A percentile compares a stretch with the other conserved stretches of the same genome.
phyloP scores from a whole-genome alignment of 2,888 invertebrate genomes.

The Pseudeuparius sepicola region DNA sequence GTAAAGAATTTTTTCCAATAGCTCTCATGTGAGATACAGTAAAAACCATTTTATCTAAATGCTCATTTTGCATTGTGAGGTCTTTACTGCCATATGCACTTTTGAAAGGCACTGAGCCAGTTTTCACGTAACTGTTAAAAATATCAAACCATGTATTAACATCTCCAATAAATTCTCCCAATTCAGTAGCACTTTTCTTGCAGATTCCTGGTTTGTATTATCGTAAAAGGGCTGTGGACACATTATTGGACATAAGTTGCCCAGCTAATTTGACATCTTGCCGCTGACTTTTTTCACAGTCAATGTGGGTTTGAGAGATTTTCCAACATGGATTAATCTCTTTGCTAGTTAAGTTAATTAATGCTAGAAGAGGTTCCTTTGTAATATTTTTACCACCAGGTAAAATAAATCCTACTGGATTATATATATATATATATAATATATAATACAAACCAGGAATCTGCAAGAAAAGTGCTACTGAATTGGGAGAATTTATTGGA shows the following conservation, averaged over 20 bases:
- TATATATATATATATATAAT: too few relatives aligned
- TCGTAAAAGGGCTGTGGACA: constrained; percentile 6
- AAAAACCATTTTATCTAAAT: constrained; percentile 10
- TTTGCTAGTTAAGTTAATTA: constrained; percentile 1
- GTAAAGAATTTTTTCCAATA: constrained; percentile 10
- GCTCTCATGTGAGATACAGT: constrained; percentile 1
- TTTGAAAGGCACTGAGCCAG: constrained; percentile 10
- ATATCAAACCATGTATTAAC: constrained; percentile 15
- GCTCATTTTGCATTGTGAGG: constrained; percentile 5
- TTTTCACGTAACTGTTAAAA: constrained; percentile 11
- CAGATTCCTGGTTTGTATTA: constrained; percentile 9
- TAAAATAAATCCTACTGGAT: constrained; percentile 13
- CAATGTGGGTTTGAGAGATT: constrained; percentile 1
- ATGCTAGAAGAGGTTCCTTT: neutral
- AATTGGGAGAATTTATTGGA: constrained; percentile 13
- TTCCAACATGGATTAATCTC: constrained; percentile 10
- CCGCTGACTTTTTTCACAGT: constrained; percentile 13
- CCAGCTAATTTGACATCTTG: constrained; percentile 13
- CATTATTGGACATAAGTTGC: constrained; percentile 13
- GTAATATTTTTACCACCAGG: neutral
- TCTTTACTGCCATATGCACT: constrained; percentile 8
- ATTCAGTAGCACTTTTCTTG: constrained; percentile 8
- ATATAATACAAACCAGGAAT: constrained; percentile 11
- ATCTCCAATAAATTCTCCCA: constrained; percentile 13
- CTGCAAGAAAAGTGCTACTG: constrained; percentile 5